These are phyloP conservation scores for Phoenicopterus ruber DNA, from an alignment of 2,113 vertebrate species.

Conservation along the genomic window DNA sequence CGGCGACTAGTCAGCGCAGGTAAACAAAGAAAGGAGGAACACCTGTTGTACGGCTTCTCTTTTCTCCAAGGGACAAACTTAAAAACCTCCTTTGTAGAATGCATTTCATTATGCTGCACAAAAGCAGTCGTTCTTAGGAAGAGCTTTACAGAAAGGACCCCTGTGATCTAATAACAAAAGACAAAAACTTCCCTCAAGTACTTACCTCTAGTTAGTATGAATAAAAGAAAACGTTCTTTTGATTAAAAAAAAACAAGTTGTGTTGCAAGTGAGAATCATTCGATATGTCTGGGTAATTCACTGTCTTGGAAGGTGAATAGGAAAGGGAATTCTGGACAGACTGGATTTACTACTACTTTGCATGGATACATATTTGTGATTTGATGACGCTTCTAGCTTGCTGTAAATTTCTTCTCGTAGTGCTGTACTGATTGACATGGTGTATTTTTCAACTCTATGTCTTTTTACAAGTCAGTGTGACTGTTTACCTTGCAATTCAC, in stretches of 20 bases:
- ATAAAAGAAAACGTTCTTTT: background rate
- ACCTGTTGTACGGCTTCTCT: background rate
- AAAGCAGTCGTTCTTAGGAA: background rate
- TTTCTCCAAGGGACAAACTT: background rate
- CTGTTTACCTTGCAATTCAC: background rate
- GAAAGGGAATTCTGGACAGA: background rate
- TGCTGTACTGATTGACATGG: background rate
- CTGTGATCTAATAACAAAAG: background rate
- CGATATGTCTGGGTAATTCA: background rate
- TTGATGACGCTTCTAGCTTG: background rate
- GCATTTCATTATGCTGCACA: background rate
- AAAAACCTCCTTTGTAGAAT: background rate
- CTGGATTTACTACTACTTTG: background rate
- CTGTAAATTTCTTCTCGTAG: background rate
- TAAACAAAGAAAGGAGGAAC: constrained; percentile 49
- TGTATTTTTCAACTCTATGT: background rate
- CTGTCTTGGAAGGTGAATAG: background rate
- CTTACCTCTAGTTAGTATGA: background rate
- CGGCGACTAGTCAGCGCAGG: constrained; percentile 13
- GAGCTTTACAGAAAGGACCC: background rate
- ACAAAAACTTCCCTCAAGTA: background rate
- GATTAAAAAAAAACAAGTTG: background rate
- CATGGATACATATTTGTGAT: background rate
- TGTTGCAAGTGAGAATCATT: background rate
- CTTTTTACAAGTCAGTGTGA: background rate